Evolutionary conservation across 2,113 vertebrate genomes (phyloP).

Genomic region (Platichthys stellatus): DNA sequence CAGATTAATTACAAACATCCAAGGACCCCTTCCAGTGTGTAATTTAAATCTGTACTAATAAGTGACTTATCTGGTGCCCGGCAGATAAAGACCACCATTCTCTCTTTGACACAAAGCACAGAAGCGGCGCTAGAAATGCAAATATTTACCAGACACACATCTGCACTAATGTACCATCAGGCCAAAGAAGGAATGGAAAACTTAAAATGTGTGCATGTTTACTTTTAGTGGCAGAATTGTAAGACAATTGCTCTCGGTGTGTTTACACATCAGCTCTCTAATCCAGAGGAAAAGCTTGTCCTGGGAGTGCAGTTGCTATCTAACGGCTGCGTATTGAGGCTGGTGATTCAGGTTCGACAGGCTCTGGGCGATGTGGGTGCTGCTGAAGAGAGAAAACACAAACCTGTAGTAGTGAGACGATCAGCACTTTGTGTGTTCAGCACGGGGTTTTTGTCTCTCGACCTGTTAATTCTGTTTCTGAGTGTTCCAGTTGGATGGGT

Average conservation of each 20-base stretch:
- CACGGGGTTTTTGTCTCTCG: slow-evolving; percentile 4
- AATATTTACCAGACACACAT: slow-evolving; percentile 72
- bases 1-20: slow-evolving; percentile 18
- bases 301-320: slow-evolving; percentile 41
- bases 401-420: not conserved
- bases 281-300: slow-evolving; percentile 35
- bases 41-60: slow-evolving; percentile 9
- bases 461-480: slow-evolving; percentile 57
- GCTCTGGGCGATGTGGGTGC: slow-evolving; percentile 58
- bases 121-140: slow-evolving; percentile 68
- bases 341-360: slow-evolving; percentile 74
- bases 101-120: slow-evolving; percentile 68
- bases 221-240: slow-evolving; percentile 37
- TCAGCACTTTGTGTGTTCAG: slow-evolving; percentile 9
- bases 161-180: slow-evolving; percentile 32
- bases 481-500: slow-evolving; percentile 28
- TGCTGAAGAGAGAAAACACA: slow-evolving; percentile 8
- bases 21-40: not conserved
- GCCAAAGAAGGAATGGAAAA: slow-evolving; percentile 80
- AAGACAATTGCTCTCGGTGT: slow-evolving; percentile 71
- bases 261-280: slow-evolving; percentile 68
- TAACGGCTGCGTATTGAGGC: slow-evolving; percentile 46
- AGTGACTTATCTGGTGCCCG: slow-evolving; percentile 30
- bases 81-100: slow-evolving; percentile 28
- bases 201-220: slow-evolving; percentile 63